These are phyloP conservation scores for Cetonia aurata DNA, from an alignment of 2,888 invertebrate species.

Conservation along the genomic window DNA sequence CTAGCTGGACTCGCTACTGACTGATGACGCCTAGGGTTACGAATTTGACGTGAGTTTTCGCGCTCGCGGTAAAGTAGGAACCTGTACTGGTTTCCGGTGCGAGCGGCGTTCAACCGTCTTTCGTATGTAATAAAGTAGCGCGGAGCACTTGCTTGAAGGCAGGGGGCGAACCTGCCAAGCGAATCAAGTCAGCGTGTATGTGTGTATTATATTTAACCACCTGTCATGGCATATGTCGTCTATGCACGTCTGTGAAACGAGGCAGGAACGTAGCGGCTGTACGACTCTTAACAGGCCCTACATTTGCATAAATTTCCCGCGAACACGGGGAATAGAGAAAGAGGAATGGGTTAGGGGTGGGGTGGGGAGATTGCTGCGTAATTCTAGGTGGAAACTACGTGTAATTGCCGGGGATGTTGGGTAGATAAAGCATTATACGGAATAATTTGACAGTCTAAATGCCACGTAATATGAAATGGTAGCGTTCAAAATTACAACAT, in stretches of 20 bases:
- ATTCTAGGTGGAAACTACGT: too few relatives aligned
- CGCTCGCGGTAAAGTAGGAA: not conserved
- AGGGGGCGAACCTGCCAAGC: not conserved
- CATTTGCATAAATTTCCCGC: too few relatives aligned
- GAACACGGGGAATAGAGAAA: too few relatives aligned
- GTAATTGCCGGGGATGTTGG: too few relatives aligned
- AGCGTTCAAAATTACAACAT: too few relatives aligned
- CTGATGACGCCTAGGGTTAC: not conserved
- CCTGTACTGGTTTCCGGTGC: not conserved
- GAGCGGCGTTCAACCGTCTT: too few relatives aligned
- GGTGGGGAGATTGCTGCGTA: too few relatives aligned
- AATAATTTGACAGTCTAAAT: too few relatives aligned
- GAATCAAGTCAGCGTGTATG: constrained; percentile 22
- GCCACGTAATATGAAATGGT: too few relatives aligned
- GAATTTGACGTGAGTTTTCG: not conserved
- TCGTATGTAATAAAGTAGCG: not conserved
- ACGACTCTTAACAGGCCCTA: too few relatives aligned
- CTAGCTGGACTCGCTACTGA: not conserved
- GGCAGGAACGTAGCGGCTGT: not conserved
- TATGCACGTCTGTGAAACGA: not conserved
- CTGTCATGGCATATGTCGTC: constrained; percentile 33
- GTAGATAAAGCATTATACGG: too few relatives aligned
- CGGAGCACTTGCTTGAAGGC: not conserved
- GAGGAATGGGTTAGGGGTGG: too few relatives aligned
- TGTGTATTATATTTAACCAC: constrained; percentile 32